A percentile compares a stretch with the other conserved stretches of the same genome.
These are phyloP conservation scores for Eupithecia insigniata DNA, from an alignment of 2,888 invertebrate genomes.

Conservation along the genomic window DNA sequence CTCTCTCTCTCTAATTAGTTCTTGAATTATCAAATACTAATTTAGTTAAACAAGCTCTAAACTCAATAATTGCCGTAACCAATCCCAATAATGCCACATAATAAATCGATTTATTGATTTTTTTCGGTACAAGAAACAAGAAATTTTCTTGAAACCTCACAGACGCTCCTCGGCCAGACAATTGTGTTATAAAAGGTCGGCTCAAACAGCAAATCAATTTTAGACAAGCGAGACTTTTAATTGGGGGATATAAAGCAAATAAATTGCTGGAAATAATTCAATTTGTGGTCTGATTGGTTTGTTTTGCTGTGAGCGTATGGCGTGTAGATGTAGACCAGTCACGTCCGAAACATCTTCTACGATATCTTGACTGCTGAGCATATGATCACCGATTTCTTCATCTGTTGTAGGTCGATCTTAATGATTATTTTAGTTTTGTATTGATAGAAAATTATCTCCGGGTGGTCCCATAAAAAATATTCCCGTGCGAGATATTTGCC, in stretches of 20 bases:
- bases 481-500: too few relatives aligned
- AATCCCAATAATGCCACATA: not conserved
- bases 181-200: constrained; percentile 64
- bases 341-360: not conserved
- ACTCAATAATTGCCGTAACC: not conserved
- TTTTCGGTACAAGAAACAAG: not conserved
- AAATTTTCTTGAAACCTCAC: constrained; percentile 44
- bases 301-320: constrained; percentile 60
- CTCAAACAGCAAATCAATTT: constrained; percentile 67
- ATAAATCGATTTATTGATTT: not conserved
- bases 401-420: not conserved
- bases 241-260: constrained; percentile 52
- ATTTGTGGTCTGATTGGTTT: constrained; percentile 58
- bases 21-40: too few relatives aligned
- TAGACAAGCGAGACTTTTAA: constrained; percentile 58
- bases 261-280: constrained; percentile 62
- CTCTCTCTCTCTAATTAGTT: too few relatives aligned
- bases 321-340: constrained; percentile 49
- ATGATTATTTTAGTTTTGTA: not conserved
- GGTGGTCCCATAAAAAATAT: not conserved
- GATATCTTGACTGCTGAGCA: not conserved
- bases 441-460: not conserved
- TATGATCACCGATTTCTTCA: not conserved
- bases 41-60: not conserved
- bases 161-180: constrained; percentile 61